Evolutionary conservation across 2,888 invertebrate genomes (phyloP).

Genomic region (Drosophila setosimentum): DNA sequence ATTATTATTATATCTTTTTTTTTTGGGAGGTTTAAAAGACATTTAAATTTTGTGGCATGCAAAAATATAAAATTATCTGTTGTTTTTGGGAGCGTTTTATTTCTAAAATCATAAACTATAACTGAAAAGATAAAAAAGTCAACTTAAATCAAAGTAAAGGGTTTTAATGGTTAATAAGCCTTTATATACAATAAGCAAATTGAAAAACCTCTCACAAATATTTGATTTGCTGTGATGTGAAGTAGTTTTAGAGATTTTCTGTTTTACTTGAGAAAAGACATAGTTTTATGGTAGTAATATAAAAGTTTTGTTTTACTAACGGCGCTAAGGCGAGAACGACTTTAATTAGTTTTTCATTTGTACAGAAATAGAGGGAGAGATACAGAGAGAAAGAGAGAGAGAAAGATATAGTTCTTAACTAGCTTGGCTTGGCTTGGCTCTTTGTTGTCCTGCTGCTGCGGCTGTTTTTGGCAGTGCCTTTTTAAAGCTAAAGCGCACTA

Average conservation of each 20-base stretch:
- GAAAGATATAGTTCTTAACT: slow-evolving; percentile 6
- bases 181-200: slow-evolving; percentile 70
- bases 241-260: slow-evolving; percentile 68
- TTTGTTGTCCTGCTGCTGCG: slow-evolving; percentile 53
- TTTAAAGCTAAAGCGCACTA: slow-evolving; percentile 67
- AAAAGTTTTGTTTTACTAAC: slow-evolving; percentile 11
- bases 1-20: slow-evolving; percentile 1
- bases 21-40: slow-evolving; percentile 11
- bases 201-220: slow-evolving; percentile 82
- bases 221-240: slow-evolving; percentile 71
- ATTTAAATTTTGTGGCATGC: slow-evolving; percentile 48
- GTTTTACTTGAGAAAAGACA: slow-evolving; percentile 50
- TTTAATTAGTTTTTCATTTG: slow-evolving; percentile 27
- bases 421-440: slow-evolving; percentile 47
- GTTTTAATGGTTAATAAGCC: slow-evolving; percentile 42
- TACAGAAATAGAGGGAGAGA: slow-evolving; percentile 8
- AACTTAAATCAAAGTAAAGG: slow-evolving; percentile 20
- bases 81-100: slow-evolving; percentile 18
- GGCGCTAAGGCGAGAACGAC: slow-evolving; percentile 54
- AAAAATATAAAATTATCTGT: slow-evolving; percentile 35
- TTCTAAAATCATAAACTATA: slow-evolving; percentile 13
- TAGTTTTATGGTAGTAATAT: slow-evolving; percentile 13
- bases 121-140: slow-evolving; percentile 12
- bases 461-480: slow-evolving; percentile 61
- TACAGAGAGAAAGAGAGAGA: neutral